Base-by-base conservation (phyloP, 2,888 invertebrate species). In the Nephrocerus scutellatus region DNA sequence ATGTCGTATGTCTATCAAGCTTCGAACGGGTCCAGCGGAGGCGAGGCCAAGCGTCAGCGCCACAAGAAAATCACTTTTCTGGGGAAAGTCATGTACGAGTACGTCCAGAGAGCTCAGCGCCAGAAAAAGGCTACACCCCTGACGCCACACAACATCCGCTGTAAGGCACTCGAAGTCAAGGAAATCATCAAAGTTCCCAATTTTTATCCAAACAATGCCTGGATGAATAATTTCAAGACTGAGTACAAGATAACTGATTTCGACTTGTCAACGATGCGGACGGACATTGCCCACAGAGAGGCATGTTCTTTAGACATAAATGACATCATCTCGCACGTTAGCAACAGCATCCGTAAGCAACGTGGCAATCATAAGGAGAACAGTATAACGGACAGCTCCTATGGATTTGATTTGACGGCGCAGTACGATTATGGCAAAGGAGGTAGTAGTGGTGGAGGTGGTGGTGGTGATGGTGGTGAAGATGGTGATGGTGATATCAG, bases 171-270 rank as follows among this genome's bases (percentile, higher is more conserved):
- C 3, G 52, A 56, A 29, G 49, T 57, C 4, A 57, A 54, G 32
- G 55, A 57, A 30, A 48, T 52, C 20, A 50, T 57, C 22, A 53
- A 55, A 12, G 51, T 57, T 23, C 52, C 51, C 25, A 55, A 56
- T 43, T 58, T 58, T 40, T 48, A 50, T 23, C 57, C 57, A 7
- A 55, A 50, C 36, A 37, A 37, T n/a, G 43, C 44, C n/a, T 58
- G 58, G 58, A 32, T 57, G 41, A 46, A 52, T 7, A 47, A 48
- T 30, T 58, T 58, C 33, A 55, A 54, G 43, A 18, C 12, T 7
- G 38, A 44, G 4, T 54, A 54, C 30, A 35, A 52, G 4, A 40
- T 57, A 30, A 37, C 46, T 3, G 46, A 43, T 2, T 53, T 54
- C 13, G 52, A 57, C 29, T 36, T 51, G 18, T 18, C 39, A 21